These are phyloP conservation scores for Mactromeris polynyma DNA, from an alignment of 2,888 invertebrate genomes.

Conservation along the genomic window DNA sequence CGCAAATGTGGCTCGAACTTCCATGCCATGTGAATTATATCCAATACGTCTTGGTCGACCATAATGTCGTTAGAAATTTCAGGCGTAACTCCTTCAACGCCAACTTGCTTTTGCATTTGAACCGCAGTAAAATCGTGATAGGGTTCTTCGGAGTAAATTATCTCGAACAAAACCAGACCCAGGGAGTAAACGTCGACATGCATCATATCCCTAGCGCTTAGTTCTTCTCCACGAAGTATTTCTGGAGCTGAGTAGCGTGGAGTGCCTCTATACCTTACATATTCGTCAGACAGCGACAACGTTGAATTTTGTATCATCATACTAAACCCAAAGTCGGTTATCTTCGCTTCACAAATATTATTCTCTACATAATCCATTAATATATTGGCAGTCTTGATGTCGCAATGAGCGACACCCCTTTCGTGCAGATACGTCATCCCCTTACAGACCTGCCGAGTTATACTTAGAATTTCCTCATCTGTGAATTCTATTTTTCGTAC, in stretches of 20 bases:
- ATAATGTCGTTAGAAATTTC: conserved; percentile 11
- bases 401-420: conserved; percentile 69
- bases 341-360: conserved; percentile 55
- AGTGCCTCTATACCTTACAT: conserved; percentile 20
- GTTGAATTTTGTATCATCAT: conserved; percentile 66
- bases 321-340: conserved; percentile 74
- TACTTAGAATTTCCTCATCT: conserved; percentile 54
- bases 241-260: conserved; percentile 70
- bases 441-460: conserved; percentile 55
- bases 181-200: conserved; percentile 65
- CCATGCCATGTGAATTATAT: conserved; percentile 8
- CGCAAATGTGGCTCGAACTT: not conserved
- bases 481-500: conserved; percentile 48
- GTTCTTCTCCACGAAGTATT: conserved; percentile 58
- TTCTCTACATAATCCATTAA: conserved; percentile 55
- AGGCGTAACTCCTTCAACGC: conserved; percentile 52
- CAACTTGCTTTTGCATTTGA: conserved; percentile 60
- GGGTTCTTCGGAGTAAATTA: conserved; percentile 62
- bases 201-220: conserved; percentile 47
- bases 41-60: not conserved
- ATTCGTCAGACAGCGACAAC: conserved; percentile 34
- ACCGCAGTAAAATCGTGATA: conserved; percentile 50
- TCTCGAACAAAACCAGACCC: conserved; percentile 59
- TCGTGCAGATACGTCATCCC: conserved; percentile 68
- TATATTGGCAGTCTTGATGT: conserved; percentile 70